Base-by-base conservation (phyloP, 1,140 invertebrate genomes). In the Chironomus striatipennis region DNA sequence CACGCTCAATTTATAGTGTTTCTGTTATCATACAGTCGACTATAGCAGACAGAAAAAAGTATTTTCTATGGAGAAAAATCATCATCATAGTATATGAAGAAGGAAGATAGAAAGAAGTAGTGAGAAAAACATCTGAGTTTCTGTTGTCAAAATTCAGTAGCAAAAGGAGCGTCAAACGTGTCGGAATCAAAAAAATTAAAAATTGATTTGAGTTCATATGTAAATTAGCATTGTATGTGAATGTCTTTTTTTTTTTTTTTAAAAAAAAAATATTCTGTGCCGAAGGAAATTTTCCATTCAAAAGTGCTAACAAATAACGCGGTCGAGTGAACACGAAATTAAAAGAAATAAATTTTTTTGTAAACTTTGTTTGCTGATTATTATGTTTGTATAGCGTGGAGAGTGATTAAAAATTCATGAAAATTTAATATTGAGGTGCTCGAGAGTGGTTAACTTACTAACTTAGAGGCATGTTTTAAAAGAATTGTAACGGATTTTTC, bases 51-150 rank as follows among this genome's bases (percentile, higher is more conserved):
- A 57, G 47, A n/a, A 57, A n/a, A n/a, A 57, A 57, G n/a, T 34
- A 57, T n/a, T 57, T 57, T 57, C n/a, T n/a, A 57, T 57, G 47
- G 47, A 57, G 47, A 57, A 57, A n/a, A 57, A 57, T 57, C 12
- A 57, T 57, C 12, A n/a, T 15, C 24, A 34, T 34, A 34, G 24
- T 34, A 34, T 34, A n/a, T 57, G 47, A 57, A n/a, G 47, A 57
- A 57, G 12, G 47, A 12, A 57, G 47, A n/a, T n/a, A n/a, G n/a
- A 12, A n/a, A 5, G 47, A n/a, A 57, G 15, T n/a, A 57, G n/a
- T 57, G 47, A 57, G 47, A 57, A 57, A 34, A 57, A 57, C 47
- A 34, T 57, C 47, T n/a, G 47, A 57, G 47, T 57, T 57, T 57
- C 8, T 57, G 47, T 57, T 57, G 47, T 57, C 47, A 57, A 12